Evolutionary conservation across 2,797 vertebrate genomes (phyloP), one percentile per base, ranked within the genome.

Genomic region (Rousettus madagascariensis): DNA sequence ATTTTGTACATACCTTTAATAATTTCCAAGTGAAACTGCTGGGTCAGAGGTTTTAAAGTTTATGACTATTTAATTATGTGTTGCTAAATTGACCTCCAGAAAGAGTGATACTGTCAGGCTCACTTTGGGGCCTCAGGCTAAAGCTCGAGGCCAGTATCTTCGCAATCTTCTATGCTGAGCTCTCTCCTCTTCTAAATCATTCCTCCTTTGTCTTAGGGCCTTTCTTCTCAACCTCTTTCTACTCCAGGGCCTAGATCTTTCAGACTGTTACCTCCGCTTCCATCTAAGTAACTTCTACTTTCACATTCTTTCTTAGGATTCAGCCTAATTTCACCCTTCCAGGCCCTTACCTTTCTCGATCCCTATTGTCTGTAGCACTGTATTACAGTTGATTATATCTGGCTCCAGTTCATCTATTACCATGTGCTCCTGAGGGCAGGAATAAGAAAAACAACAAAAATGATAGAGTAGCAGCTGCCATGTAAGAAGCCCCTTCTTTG

Each of bases 171-270:
- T 15, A 1, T 10, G 5, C 75, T 5, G 30, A 65, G 28, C 26
- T 17, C 24, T 4, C 13, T 33, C 41, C n/a, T n/a, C 84, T 49
- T n/a, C 41, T 55, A 30, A 15, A 6, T 46, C 38, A n/a, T 38
- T 49, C 30, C 57, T 75, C 53, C 38, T 43, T 72, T 51, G 30
- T 65, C 22, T 55, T 30, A 43, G 10, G 43, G 36, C 49, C 55
- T 78, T 84, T 80, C 46, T 90, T 36, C 69, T 26, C 38, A 36
- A 69, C 3, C 65, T 89, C 88, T 30, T 96, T 55, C 51, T 53
- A 57, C 71, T 65, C 13, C 3, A 68, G 55, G 26, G 8, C 38
- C 30, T 11, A 33, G 26, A 71, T 91, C 43, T 88, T 71, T 43
- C 41, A 94, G 28, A 65, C 49, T 33, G 55, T 36, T 17, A 36